phyloP scores from a whole-genome alignment of 2,113 vertebrate genomes.

The Catharus fuscescens region DNA sequence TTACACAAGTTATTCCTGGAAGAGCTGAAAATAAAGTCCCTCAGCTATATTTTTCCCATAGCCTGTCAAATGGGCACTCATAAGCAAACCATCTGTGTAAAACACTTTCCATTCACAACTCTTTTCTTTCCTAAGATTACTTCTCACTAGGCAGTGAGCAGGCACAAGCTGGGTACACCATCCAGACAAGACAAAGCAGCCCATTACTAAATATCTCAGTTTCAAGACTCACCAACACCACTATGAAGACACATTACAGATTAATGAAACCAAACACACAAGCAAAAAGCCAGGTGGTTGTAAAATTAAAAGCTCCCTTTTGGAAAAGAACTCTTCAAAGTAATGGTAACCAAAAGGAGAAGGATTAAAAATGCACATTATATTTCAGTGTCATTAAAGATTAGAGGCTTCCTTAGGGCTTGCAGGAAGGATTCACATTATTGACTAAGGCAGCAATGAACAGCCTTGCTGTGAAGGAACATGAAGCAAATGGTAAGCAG shows the following conservation, averaged over 20 bases:
- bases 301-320: neutral
- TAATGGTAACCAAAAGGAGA: neutral
- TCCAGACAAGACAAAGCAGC: neutral
- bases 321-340: neutral
- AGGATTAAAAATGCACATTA: neutral
- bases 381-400: neutral
- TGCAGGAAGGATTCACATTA: neutral
- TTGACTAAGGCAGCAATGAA: neutral
- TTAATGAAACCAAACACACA: neutral
- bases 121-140: neutral
- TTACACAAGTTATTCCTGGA: neutral
- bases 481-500: fast-evolving
- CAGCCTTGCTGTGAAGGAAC: neutral
- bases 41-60: neutral
- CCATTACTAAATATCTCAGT: neutral
- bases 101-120: conserved; percentile 36
- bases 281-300: neutral
- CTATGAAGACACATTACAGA: fast-evolving
- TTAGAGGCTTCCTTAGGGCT: neutral
- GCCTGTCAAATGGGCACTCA: conserved; percentile 12
- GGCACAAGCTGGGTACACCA: neutral
- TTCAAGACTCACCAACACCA: neutral
- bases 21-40: conserved; percentile 10
- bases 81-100: conserved; percentile 8
- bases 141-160: neutral